A percentile compares a stretch with the other conserved stretches of the same genome.
These are phyloP conservation scores for Montipora foliosa DNA, from an alignment of 64 coral and sea anemone genomes.

Conservation along the genomic window DNA sequence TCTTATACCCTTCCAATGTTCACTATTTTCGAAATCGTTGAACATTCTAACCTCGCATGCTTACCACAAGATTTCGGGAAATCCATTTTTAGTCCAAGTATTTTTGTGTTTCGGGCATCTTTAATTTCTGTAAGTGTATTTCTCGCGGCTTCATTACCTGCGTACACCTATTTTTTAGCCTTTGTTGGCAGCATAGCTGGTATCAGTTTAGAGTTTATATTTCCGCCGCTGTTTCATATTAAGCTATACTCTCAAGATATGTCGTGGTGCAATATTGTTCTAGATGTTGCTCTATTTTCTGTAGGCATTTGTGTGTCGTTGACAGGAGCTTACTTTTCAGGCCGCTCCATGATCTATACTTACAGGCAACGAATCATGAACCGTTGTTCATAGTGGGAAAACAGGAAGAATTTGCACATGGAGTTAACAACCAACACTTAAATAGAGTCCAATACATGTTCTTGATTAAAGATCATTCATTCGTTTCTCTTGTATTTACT, in stretches of 20 bases:
- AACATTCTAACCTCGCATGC: conserved; percentile 65
- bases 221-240: conserved; percentile 87
- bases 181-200: conserved; percentile 90
- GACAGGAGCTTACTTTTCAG: conserved; percentile 78
- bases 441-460: no score
- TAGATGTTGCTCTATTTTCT: conserved; percentile 67
- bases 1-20: conserved; percentile 98
- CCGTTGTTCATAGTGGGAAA: neutral
- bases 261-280: conserved; percentile 69
- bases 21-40: conserved; percentile 93
- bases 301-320: conserved; percentile 77
- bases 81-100: conserved; percentile 52
- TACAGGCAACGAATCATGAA: conserved; percentile 30
- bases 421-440: no score
- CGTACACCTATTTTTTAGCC: conserved; percentile 83
- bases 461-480: no score
- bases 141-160: conserved; percentile 79
- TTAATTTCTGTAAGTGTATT: conserved; percentile 71
- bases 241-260: conserved; percentile 87
- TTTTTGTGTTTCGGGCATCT: conserved; percentile 55
- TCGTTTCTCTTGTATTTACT: no score
- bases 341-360: conserved; percentile 63
- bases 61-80: conserved; percentile 60
- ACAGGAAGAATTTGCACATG: no score
- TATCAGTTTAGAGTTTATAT: conserved; percentile 94